Base-by-base conservation (phyloP, 92 coral and sea anemone species). In the Zoanthus sansibaricus region DNA sequence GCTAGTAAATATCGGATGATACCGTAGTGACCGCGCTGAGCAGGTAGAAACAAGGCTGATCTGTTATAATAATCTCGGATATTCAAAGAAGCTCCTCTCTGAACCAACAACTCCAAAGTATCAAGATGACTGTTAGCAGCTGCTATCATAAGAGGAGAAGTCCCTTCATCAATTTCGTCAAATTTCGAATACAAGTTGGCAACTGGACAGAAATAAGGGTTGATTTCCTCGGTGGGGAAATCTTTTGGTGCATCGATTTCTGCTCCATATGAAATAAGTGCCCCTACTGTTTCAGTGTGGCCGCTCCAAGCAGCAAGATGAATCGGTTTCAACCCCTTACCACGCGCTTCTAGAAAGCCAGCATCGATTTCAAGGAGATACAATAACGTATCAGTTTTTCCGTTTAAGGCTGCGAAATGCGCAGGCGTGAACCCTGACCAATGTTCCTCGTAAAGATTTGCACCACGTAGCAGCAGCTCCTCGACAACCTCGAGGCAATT, bases 291-390 rank as follows among this genome's bases (percentile, higher is more conserved):
- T 14, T 62, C 84, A 1, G 84, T 79, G 44, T 79, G 84, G 12
- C 84, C 84, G 16, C 84, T 54, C 84, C 84, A 79, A 48, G 84
- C 84, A 6, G 84, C 84, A 4, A 79, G 72, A 62, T 79, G 84
- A 44, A 79, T 68, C 25, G 84, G 84, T 14, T 49, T 79, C 72
- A 79, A 33, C 5, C 84, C 84, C 68, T 37, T 61, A 6, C 84
- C 84, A 32, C 84, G 73, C 13, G 48, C 56, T 59, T 79, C 84
- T 54, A 68, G 71, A 8, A 79, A 62, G 21, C 52, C 20, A 31
- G 13, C 51, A 59, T 79, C 84, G 5, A 62, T 61, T 66, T 79
- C 84, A 79, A 79, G 84, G 37, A 79, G 84, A 79, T 79, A 79
- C 55, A 20, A 11, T 71, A 79, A 62, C 11, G 84, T 79, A 9